phyloP scores from a whole-genome alignment of 92 coral and sea anemone genomes.

The Montipora capitata region DNA sequence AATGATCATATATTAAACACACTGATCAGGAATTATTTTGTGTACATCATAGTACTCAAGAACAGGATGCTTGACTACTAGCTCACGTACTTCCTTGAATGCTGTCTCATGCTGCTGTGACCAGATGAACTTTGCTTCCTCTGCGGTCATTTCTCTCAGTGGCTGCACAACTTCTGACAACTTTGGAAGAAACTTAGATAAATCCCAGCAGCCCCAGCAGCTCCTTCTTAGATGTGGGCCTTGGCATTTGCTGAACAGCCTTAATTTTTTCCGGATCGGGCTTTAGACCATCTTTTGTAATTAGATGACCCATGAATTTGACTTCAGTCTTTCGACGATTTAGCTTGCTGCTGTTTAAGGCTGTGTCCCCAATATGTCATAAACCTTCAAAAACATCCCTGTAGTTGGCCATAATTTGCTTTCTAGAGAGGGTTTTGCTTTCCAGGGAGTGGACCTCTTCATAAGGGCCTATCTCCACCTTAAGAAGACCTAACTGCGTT shows the following conservation, averaged over 20 bases:
- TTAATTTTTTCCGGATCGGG: no score
- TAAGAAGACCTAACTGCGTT: slow-evolving; percentile 45
- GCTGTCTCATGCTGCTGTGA: background rate
- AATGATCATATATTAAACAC: no score
- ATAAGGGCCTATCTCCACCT: no score
- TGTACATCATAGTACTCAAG: no score
- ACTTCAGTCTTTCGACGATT: no score
- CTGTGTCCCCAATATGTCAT: slow-evolving; percentile 17
- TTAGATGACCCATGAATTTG: no score
- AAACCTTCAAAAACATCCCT: slow-evolving; percentile 61
- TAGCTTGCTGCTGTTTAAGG: no score
- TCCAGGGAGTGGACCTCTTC: background rate
- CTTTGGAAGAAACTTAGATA: background rate
- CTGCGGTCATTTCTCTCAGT: background rate
- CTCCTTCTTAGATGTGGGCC: no score
- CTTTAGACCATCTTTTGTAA: no score
- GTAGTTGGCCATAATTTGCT: slow-evolving; percentile 30
- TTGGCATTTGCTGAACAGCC: no score
- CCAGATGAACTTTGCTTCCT: background rate
- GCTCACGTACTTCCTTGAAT: background rate
- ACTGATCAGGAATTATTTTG: no score
- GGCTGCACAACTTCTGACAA: background rate
- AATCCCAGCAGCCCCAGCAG: no score
- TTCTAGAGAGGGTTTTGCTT: slow-evolving; percentile 13
- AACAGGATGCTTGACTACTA: background rate